Conservation (phyloP, 2,797 vertebrate genomes). For the Acipenser oxyrinchus region DNA sequence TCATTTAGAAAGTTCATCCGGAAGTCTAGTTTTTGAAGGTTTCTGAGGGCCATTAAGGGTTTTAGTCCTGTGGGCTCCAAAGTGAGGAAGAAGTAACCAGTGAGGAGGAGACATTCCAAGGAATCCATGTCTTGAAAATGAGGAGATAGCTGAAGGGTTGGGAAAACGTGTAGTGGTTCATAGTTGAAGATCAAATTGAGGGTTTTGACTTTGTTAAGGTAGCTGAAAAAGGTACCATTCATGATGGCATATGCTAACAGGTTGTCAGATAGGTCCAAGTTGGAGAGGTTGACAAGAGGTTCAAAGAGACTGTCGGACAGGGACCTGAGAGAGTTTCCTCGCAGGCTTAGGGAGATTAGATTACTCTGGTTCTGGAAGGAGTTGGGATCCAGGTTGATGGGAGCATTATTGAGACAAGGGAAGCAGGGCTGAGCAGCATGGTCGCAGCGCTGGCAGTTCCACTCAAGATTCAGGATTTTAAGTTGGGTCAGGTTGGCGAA, state of each 20-base stretch:
- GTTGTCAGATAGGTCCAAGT: slow-evolving; percentile 66
- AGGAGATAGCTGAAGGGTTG: slow-evolving; percentile 45
- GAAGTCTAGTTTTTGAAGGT: slow-evolving; percentile 48
- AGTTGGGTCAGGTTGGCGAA: slow-evolving; percentile 58
- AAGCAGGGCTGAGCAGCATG: slow-evolving; percentile 69
- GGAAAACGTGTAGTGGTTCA: slow-evolving; percentile 43
- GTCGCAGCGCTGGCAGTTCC: slow-evolving; percentile 81
- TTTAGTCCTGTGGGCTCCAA: slow-evolving; percentile 42
- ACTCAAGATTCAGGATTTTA: slow-evolving; percentile 55
- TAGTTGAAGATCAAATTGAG: slow-evolving; percentile 69
- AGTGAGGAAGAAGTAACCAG: slow-evolving; percentile 59
- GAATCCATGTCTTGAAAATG: slow-evolving; percentile 42
- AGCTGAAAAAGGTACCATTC: slow-evolving; percentile 57
- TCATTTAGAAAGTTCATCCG: slow-evolving; percentile 63
- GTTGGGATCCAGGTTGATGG: slow-evolving; percentile 42
- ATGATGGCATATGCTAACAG: slow-evolving; percentile 50
- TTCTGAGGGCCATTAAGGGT: slow-evolving; percentile 43
- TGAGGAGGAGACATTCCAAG: slow-evolving; percentile 47
- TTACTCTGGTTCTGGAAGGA: slow-evolving; percentile 46
- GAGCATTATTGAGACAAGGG: slow-evolving; percentile 53
- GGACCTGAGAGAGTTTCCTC: slow-evolving; percentile 57
- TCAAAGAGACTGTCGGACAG: slow-evolving; percentile 52
- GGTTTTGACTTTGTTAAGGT: slow-evolving; percentile 46
- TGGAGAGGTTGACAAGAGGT: slow-evolving; percentile 36
- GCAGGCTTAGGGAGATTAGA: slow-evolving; percentile 48